Percentiles rank a stretch among this genome's conserved stretches.
These are phyloP conservation scores for Ophioninae sp. DNA, from an alignment of 2,888 invertebrate genomes.

Conservation along the genomic window DNA sequence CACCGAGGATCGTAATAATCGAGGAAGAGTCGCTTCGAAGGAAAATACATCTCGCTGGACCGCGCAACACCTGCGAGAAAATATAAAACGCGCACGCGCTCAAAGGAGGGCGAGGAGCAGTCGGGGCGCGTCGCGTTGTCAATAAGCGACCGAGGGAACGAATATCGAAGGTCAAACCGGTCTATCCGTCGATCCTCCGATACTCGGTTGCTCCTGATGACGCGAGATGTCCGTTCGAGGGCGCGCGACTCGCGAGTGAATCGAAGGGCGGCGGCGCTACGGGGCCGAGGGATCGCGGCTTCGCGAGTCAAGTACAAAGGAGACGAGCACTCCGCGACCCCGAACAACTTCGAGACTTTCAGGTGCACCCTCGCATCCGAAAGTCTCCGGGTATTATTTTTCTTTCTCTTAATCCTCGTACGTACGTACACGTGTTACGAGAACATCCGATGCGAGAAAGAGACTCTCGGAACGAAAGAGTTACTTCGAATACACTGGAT, in stretches of 20 bases:
- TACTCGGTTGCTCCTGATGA: constrained; percentile 50
- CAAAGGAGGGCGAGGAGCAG: constrained; percentile 12
- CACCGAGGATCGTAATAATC: constrained; percentile 54
- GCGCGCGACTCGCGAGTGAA: constrained; percentile 43
- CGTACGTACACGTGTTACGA: constrained; percentile 41
- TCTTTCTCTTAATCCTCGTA: constrained; percentile 16
- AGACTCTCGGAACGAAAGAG: neutral
- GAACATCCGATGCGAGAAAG: constrained; percentile 16
- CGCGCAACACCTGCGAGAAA: constrained; percentile 53
- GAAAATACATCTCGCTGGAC: constrained; percentile 49
- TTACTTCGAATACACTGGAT: neutral
- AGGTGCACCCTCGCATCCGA: constrained; percentile 12
- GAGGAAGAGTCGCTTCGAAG: constrained; percentile 34
- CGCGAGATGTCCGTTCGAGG: constrained; percentile 19
- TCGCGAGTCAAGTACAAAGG: constrained; percentile 57
- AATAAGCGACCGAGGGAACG: constrained; percentile 38
- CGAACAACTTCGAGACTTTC: constrained; percentile 46
- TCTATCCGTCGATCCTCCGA: constrained; percentile 57
- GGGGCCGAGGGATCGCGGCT: constrained; percentile 36
- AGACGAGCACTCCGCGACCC: constrained; percentile 49
- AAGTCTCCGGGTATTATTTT: neutral
- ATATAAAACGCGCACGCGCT: constrained; percentile 27
- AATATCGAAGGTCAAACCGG: constrained; percentile 65
- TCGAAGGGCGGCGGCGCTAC: constrained; percentile 34
- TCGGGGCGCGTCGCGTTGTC: constrained; percentile 38